Evolutionary conservation across 1,140 invertebrate species (phyloP).

Genomic region (Drosophila gunungcola): DNA sequence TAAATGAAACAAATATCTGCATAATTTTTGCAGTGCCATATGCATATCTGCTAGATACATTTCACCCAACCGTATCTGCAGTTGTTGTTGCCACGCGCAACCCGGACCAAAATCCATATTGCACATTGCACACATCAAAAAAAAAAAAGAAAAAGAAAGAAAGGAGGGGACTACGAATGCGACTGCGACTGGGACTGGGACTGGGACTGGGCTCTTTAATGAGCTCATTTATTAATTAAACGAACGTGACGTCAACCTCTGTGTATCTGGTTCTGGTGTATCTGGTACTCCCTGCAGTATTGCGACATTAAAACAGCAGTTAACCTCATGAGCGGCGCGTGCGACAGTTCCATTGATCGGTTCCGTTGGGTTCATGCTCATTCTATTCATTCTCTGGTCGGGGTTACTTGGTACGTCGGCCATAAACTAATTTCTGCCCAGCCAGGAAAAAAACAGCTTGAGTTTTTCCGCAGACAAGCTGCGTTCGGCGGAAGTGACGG

Average conservation of each 20-base stretch:
- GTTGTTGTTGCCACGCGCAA: constrained; percentile 1
- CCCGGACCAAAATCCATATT: constrained; percentile 2
- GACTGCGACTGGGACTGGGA: neutral
- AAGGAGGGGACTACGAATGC: no score
- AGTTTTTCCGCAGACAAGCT: constrained; percentile 57
- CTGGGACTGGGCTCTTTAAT: constrained; percentile 41
- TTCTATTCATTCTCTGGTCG: constrained; percentile 7
- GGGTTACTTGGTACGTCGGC: constrained; percentile 48
- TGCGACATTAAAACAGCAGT: constrained; percentile 25
- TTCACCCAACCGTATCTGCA: constrained; percentile 10
- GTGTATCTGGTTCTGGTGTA: no score
- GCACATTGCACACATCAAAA: constrained; percentile 5
- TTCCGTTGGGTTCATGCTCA: neutral
- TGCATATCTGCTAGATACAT: constrained; percentile 56
- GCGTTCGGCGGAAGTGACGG: constrained; percentile 51
- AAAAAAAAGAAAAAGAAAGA: neutral
- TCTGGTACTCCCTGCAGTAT: constrained; percentile 6
- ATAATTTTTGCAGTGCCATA: no score
- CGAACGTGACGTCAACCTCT: constrained; percentile 65
- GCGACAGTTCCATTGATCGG: constrained; percentile 49
- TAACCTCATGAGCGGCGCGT: constrained; percentile 56
- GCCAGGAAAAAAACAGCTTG: constrained; percentile 46
- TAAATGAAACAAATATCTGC: no score
- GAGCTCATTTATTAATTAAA: constrained; percentile 79
- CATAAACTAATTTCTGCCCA: constrained; percentile 47